These are phyloP conservation scores for Acipenser transmontanus DNA, from an alignment of 2,797 vertebrate genomes.

Conservation along the genomic window DNA sequence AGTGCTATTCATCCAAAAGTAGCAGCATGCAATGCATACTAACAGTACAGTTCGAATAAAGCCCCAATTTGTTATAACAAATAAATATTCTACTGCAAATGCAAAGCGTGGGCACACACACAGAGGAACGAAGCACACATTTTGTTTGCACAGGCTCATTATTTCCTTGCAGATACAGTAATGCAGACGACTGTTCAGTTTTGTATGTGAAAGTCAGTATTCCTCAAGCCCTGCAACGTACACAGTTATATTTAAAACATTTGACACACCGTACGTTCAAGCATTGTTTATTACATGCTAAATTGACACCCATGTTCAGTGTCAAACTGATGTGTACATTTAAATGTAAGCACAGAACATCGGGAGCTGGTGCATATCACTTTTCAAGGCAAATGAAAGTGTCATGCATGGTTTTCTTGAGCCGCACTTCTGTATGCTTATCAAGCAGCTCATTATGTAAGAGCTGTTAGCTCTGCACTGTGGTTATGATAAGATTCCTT, in stretches of 20 bases:
- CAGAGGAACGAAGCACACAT: no score
- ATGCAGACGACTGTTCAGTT: no score
- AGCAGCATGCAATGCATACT: no score
- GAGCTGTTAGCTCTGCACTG: no score
- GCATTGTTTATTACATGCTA: conserved; percentile 48
- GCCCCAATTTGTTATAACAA: no score
- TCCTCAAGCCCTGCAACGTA: conserved; percentile 18
- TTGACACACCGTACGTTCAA: conserved; percentile 29
- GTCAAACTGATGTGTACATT: conserved; percentile 25
- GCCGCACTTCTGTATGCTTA: conserved; percentile 35
- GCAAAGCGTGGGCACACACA: no score
- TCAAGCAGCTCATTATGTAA: conserved; percentile 34
- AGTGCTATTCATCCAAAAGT: no score
- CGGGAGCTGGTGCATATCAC: conserved; percentile 29
- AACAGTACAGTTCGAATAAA: no score
- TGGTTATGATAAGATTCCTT: no score
- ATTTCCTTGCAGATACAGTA: no score
- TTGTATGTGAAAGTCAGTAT: not conserved
- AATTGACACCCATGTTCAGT: conserved; percentile 46
- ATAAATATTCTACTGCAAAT: no score
- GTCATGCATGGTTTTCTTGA: conserved; percentile 36
- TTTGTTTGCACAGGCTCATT: no score
- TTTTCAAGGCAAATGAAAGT: conserved; percentile 34
- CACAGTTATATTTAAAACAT: conserved; percentile 12
- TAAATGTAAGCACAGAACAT: conserved; percentile 33